Evolutionary conservation across 2,888 invertebrate genomes (phyloP).

Genomic region (Tetheella fluctuosa): DNA sequence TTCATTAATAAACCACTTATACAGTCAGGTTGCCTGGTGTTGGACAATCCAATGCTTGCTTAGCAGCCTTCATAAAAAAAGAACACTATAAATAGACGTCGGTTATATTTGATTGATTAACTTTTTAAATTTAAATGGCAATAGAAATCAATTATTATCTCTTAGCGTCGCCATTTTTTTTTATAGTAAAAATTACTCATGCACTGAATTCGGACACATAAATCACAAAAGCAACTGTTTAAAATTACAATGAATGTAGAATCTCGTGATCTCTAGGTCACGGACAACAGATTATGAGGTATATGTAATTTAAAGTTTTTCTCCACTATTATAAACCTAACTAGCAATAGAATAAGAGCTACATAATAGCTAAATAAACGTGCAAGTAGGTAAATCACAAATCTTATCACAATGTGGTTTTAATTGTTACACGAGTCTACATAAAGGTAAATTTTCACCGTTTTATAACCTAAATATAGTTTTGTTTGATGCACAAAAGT

Average conservation of each 20-base stretch:
- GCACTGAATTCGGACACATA: no score
- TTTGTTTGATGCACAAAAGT: conserved; percentile 6
- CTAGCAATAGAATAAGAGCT: neutral
- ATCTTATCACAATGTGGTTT: neutral
- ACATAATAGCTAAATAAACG: neutral
- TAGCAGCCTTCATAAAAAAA: no score
- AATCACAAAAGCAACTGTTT: conserved; percentile 1
- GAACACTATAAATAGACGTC: no score
- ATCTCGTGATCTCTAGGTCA: conserved; percentile 8
- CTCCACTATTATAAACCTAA: neutral
- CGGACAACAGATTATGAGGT: neutral
- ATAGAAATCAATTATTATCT: no score
- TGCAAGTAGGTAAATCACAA: neutral
- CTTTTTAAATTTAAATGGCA: no score
- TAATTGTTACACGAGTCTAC: neutral
- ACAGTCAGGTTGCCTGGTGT: no score
- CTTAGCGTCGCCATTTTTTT: no score
- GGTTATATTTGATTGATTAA: no score
- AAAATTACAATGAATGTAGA: neutral
- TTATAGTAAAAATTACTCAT: no score
- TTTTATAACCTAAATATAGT: conserved; percentile 12
- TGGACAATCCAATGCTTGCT: no score
- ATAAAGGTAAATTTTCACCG: neutral
- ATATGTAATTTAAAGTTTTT: neutral
- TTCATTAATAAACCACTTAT: no score